A percentile compares a stretch with the other conserved stretches of the same genome.
These are phyloP conservation scores for Watsonalla binaria DNA, from an alignment of 2,888 invertebrate species.

Conservation along the genomic window DNA sequence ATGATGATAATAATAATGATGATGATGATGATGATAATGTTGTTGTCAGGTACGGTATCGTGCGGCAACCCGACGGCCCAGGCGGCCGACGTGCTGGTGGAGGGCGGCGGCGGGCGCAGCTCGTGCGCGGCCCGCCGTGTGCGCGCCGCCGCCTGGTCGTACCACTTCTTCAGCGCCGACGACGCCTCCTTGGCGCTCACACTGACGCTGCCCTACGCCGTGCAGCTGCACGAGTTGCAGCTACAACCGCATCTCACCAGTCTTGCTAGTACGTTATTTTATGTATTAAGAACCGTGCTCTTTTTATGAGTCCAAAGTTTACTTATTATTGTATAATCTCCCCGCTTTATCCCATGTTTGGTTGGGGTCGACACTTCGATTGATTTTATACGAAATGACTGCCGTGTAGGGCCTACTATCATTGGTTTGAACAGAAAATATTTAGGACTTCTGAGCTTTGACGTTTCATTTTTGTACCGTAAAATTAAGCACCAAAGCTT, in stretches of 20 bases:
- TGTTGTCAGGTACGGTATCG: conserved; percentile 80
- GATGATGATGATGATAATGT: not conserved
- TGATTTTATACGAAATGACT: too few species aligned
- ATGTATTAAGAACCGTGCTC: too few species aligned
- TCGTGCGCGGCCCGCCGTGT: conserved; percentile 88
- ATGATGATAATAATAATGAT: too few species aligned
- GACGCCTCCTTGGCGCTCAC: conserved; percentile 93
- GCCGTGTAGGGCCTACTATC: too few species aligned
- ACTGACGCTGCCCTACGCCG: conserved; percentile 91
- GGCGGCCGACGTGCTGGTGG: conserved; percentile 92
- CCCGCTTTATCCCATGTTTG: too few species aligned
- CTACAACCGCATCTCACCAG: conserved; percentile 91
- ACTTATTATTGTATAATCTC: too few species aligned
- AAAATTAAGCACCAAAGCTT: too few species aligned
- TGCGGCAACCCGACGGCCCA: conserved; percentile 92
- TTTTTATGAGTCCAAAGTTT: too few species aligned
- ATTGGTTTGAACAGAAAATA: too few species aligned
- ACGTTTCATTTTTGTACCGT: too few species aligned
- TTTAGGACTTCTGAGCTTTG: too few species aligned
- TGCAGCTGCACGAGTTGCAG: conserved; percentile 92
- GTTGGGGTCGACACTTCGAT: too few species aligned
- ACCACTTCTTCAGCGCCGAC: conserved; percentile 94
- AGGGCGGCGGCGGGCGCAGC: conserved; percentile 81
- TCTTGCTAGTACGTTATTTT: conserved; percentile 81
- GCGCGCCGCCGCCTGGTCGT: conserved; percentile 95